These are phyloP conservation scores for Berghia stephanieae DNA, from an alignment of 1,140 invertebrate species.

Conservation along the genomic window DNA sequence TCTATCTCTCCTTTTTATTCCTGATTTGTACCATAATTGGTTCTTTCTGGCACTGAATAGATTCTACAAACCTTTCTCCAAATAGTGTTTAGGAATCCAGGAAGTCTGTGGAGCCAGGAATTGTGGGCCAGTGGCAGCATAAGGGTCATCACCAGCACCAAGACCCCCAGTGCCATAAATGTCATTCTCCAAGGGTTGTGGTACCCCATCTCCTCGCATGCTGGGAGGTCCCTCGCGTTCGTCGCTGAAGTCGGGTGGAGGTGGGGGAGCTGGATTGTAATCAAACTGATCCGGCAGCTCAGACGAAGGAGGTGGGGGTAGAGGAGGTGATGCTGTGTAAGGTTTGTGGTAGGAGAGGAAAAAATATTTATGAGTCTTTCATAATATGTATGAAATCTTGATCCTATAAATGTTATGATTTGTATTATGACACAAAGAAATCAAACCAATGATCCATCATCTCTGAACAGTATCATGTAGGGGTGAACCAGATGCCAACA, in stretches of 20 bases:
- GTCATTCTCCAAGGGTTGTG: conserved; percentile 11
- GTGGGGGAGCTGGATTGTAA: background rate
- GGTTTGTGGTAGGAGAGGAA: no score
- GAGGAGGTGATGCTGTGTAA: conserved; percentile 9
- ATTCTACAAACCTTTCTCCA: conserved; percentile 32
- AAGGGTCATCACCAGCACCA: conserved; percentile 12
- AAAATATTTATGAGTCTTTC: no score
- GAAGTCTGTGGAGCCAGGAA: conserved; percentile 15
- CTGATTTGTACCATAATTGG: no score
- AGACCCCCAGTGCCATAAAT: background rate
- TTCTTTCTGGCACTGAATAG: no score
- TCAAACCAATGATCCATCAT: no score
- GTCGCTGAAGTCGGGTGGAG: conserved; percentile 26
- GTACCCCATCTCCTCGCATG: conserved; percentile 10
- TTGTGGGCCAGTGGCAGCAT: conserved; percentile 28
- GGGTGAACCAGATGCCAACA: no score
- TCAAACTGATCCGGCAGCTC: conserved; percentile 20
- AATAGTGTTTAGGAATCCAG: conserved; percentile 28
- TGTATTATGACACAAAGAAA: no score
- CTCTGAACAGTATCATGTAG: no score
- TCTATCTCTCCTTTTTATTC: no score
- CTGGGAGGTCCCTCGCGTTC: conserved; percentile 23
- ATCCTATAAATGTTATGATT: no score
- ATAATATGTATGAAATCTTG: no score
- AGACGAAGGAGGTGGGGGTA: conserved; percentile 9